Conservation (phyloP, 1,140 invertebrate species). For the Medauroidea extradentata region DNA sequence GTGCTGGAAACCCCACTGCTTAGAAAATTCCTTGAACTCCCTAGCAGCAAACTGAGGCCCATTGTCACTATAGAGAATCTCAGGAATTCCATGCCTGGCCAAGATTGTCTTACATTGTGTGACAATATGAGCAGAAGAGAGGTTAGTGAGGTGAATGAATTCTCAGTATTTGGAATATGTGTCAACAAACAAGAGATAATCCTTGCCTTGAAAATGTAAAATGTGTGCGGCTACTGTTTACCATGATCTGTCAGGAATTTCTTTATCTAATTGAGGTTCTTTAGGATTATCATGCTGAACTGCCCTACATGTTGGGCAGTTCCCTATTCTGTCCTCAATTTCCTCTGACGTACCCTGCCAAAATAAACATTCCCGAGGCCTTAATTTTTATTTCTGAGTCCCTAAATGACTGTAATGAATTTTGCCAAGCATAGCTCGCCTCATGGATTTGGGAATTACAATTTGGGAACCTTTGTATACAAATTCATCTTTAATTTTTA, state of each 20-base stretch:
- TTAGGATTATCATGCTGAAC: not conserved
- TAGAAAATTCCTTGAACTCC: not conserved
- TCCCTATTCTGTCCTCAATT: not conserved
- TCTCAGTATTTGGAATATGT: not conserved
- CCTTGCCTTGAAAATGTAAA: not conserved
- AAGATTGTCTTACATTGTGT: not conserved
- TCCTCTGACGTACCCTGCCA: not conserved
- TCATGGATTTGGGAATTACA: not conserved
- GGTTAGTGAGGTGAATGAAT: not conserved
- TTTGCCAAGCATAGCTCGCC: not conserved
- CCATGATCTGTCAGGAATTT: not conserved
- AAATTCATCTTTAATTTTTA: not conserved
- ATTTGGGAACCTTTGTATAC: not conserved
- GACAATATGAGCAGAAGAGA: not conserved
- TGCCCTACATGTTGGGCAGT: not conserved
- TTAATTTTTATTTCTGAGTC: not conserved
- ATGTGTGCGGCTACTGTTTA: not conserved
- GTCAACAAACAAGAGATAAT: not conserved
- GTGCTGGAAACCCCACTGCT: not conserved
- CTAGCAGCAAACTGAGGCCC: not conserved
- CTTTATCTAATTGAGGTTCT: not conserved
- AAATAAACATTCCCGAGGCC: not conserved
- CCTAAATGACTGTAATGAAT: slow-evolving; percentile 4
- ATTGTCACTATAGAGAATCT: not conserved
- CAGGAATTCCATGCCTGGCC: not conserved